Base-by-base conservation (phyloP, 2,888 invertebrate genomes). In the Andrena bucephala region DNA sequence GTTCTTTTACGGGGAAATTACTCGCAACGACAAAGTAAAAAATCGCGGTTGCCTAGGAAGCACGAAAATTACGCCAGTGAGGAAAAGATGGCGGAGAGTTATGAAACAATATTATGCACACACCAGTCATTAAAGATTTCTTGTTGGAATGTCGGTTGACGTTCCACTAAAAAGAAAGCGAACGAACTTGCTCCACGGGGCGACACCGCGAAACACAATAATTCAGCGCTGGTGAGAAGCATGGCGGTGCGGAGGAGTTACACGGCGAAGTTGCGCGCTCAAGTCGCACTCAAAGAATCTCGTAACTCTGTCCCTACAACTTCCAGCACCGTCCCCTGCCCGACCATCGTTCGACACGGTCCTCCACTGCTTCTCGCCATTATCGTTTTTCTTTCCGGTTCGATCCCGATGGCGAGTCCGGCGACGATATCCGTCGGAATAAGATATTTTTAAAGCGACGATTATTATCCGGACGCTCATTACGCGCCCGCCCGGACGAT, bases 381-480 rank as follows among this genome's bases (percentile, higher is more conserved):
- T 77, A 79, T 81, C 63, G 70, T 81, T 81, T 67, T 78, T 48
- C 70, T 76, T 67, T 59, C 31, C 42, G 24, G n/a, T 62, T 62
- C 65, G 79, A 86, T 77, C 79, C 3, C 6, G 16, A 29, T 24
- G 50, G 60, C 50, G n/a, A 73, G 50, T 50, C 57, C 16, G 29
- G 31, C 76, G 62, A 65, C 82, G 75, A 42, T 72, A 74, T 68
- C 70, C 74, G 50, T 54, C 24, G 71, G 80, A 77, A 42, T 65
- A 54, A 70, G 77, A 65, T 75, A 71, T 71, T 77, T 79, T 81
- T 57, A 60, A 75, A 33, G 60, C 31, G 59, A 77, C 62, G 78
- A 81, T 87, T 81, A 83, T 87, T 81, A 82, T 83, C 77, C 66
- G 59, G 48, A 63, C 65, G 67, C 78, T 81, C 82, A 71, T 83